Evolutionary conservation across 2,113 vertebrate species (phyloP).

Genomic region (Pygoscelis antarcticus): DNA sequence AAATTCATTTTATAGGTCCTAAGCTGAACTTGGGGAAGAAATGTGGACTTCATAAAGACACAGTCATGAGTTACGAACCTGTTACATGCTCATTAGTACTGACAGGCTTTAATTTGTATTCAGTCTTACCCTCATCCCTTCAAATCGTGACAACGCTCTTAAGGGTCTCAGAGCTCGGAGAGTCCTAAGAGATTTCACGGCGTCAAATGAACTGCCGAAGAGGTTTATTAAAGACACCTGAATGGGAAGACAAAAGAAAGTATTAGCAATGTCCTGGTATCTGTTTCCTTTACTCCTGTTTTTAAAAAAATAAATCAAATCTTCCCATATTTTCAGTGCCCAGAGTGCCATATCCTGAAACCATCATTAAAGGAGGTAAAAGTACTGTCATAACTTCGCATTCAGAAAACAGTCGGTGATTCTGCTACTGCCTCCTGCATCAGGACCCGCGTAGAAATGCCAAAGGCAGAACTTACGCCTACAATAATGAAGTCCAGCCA

Average conservation of each 20-base stretch:
- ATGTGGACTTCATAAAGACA: neutral
- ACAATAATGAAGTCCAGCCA: slow-evolving; percentile 97
- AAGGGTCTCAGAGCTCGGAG: slow-evolving; percentile 90
- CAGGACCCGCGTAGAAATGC: neutral
- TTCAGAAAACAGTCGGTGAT: neutral
- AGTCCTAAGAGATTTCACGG: slow-evolving; percentile 90
- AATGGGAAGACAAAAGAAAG: neutral
- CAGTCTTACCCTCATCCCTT: slow-evolving; percentile 92
- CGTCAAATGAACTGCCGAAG: slow-evolving; percentile 68
- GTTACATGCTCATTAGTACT: neutral
- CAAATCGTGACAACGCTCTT: slow-evolving; percentile 90
- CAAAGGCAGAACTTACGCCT: slow-evolving; percentile 62
- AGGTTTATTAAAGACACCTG: slow-evolving; percentile 89
- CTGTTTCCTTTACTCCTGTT: neutral
- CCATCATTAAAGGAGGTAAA: neutral
- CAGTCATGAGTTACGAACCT: neutral
- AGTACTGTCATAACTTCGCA: neutral
- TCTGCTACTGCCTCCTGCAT: neutral
- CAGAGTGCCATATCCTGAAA: neutral
- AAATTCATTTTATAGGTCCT: neutral
- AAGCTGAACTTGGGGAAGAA: neutral
- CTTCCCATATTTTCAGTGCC: neutral
- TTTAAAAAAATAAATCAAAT: neutral
- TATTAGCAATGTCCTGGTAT: neutral
- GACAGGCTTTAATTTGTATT: neutral